Base-by-base conservation (phyloP, 2,888 invertebrate genomes). In the Ganaspis brasiliensis region DNA sequence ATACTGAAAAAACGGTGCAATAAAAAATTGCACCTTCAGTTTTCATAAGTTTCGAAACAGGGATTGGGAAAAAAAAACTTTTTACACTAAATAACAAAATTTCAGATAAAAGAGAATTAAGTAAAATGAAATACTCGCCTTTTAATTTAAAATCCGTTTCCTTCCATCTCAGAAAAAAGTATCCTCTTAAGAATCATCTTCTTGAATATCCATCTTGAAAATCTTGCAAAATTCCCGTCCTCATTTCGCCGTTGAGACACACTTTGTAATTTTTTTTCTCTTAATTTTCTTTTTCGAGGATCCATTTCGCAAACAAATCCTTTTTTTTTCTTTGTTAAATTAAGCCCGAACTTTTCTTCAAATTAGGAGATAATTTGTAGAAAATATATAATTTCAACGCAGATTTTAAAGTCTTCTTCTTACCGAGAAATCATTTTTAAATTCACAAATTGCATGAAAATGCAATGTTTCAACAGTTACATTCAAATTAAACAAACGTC, bases 111-210 rank as follows among this genome's bases (percentile, higher is more conserved):
- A 55, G 70, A 37, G 21, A 73, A 71, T 31, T 56, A 10, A 31
- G 55, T 72, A 59, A n/a, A 74, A 21, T 56, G 49, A 80, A 35
- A 82, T 82, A 82, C 82, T 82, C 82, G 82, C 82, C 82, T 82
- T 80, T 78, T 21, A 67, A 67, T 45, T 14, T 26, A 16, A 31
- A 9, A n/a, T 59, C 16, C 26, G 31, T 3, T 35, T 67, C 21
- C 61, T 35, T 9, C 40, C 67, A 45, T 67, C 45, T 9, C n/a
- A 10, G 1, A 31, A 31, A 24, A 45, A 40, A 2, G 40, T 14
- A 26, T 40, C 63, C 63, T 31, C 31, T 6, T 6, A 31, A 6
- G 2, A 31, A 4, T 31, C 31, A 31, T 31, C 31, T 31, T 45
- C n/a, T 26, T 45, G 9, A 16, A 45, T 14, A 24, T n/a, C 9